A percentile compares a stretch with the other conserved stretches of the same genome.
These are phyloP conservation scores for Oikopleura vanhoeffeni DNA, from an alignment of 23 tunicate genomes.

Conservation along the genomic window DNA sequence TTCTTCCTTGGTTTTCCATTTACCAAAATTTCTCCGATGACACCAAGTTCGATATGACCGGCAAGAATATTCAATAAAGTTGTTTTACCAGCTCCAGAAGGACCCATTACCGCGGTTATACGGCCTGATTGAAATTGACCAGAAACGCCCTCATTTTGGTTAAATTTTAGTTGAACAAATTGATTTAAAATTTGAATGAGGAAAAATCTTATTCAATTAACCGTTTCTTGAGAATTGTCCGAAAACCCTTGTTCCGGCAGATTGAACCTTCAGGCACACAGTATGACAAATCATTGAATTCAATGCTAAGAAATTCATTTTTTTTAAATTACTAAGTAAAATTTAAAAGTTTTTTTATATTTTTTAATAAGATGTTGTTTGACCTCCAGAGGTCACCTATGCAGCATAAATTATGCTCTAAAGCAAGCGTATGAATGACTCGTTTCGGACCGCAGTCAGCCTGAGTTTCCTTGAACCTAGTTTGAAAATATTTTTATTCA, in stretches of 20 bases:
- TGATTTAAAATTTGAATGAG: background rate
- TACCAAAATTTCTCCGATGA: constrained; percentile 58
- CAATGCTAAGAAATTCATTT: too few relatives aligned
- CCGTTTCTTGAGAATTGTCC: background rate
- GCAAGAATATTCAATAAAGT: constrained; percentile 68
- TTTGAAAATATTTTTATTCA: too few relatives aligned
- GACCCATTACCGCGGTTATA: constrained; percentile 61
- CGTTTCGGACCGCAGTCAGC: too few relatives aligned
- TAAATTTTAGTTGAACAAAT: background rate
- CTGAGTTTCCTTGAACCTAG: too few relatives aligned
- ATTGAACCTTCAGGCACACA: background rate
- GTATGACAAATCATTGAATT: background rate
- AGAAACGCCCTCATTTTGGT: too few relatives aligned
- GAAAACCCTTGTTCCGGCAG: background rate
- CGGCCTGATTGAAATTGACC: constrained; percentile 30
- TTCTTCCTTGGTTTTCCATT: constrained; percentile 56
- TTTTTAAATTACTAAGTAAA: too few relatives aligned
- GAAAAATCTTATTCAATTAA: background rate
- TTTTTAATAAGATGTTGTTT: too few relatives aligned
- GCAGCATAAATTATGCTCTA: too few relatives aligned
- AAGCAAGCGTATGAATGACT: too few relatives aligned
- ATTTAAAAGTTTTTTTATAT: too few relatives aligned
- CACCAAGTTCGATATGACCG: constrained; percentile 56
- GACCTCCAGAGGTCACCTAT: too few relatives aligned
- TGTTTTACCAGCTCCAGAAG: constrained; percentile 96